Evolutionary conservation across 2,888 invertebrate species (phyloP).

Genomic region (Andrena chrysosceles): DNA sequence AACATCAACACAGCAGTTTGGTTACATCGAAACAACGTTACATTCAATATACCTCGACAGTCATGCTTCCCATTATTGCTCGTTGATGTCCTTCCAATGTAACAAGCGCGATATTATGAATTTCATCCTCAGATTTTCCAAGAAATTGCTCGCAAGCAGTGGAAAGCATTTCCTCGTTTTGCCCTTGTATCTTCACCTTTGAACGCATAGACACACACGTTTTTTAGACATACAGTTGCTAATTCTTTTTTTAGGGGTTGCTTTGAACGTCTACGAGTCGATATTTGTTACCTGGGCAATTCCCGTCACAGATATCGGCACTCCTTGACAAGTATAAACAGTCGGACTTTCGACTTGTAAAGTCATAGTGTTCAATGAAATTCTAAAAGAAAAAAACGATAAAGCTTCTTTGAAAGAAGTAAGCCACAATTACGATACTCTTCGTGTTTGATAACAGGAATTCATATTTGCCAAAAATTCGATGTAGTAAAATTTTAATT

Average conservation of each 20-base stretch:
- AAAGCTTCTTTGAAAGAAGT: neutral
- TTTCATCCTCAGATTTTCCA: slow-evolving; percentile 94
- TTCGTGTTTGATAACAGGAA: neutral
- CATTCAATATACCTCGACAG: slow-evolving; percentile 89
- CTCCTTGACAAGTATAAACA: slow-evolving; percentile 98
- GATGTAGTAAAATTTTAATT: neutral
- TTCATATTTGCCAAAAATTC: neutral
- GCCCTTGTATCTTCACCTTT: slow-evolving; percentile 94
- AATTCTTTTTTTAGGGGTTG: neutral
- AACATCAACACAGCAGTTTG: neutral
- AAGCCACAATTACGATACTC: neutral
- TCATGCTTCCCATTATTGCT: slow-evolving; percentile 99
- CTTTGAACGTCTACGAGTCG: slow-evolving; percentile 14
- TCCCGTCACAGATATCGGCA: slow-evolving; percentile 98
- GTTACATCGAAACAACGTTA: neutral
- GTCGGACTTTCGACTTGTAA: slow-evolving; percentile 97
- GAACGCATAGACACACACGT: slow-evolving; percentile 22
- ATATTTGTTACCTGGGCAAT: slow-evolving; percentile 93
- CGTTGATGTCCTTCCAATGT: slow-evolving; percentile 97
- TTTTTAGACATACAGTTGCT: neutral
- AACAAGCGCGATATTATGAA: slow-evolving; percentile 95
- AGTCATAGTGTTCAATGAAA: slow-evolving; percentile 98
- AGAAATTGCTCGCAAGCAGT: slow-evolving; percentile 98
- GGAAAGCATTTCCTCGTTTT: slow-evolving; percentile 94
- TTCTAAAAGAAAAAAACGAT: slow-evolving; percentile 86